These are phyloP conservation scores for Arizona elegans DNA, from an alignment of 2,113 vertebrate species.

Conservation along the genomic window DNA sequence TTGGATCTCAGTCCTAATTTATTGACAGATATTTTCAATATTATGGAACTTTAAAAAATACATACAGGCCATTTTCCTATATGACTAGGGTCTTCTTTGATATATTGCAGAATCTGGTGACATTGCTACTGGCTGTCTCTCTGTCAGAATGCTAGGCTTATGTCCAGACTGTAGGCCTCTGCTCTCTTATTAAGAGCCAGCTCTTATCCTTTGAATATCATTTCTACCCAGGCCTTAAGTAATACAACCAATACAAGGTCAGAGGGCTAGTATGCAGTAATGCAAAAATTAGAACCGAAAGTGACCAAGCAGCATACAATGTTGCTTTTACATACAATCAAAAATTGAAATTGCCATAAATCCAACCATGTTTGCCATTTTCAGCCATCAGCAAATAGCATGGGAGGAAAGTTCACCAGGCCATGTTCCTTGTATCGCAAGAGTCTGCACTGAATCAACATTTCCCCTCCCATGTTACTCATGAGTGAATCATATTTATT, in stretches of 20 bases:
- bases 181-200: neutral
- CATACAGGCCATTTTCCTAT: slow-evolving; percentile 11
- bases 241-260: neutral
- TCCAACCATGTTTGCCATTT: slow-evolving; percentile 20
- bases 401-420: slow-evolving; percentile 4
- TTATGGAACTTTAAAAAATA: slow-evolving; percentile 15
- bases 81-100: slow-evolving; percentile 15
- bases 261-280: slow-evolving; percentile 32
- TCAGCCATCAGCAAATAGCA: slow-evolving; percentile 6
- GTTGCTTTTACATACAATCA: slow-evolving; percentile 26
- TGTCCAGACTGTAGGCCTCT: slow-evolving; percentile 16
- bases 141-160: neutral
- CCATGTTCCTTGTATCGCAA: neutral
- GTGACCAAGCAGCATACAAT: slow-evolving; percentile 2
- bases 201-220: neutral
- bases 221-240: too few species aligned
- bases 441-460: slow-evolving; percentile 1
- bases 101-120: slow-evolving; percentile 16
- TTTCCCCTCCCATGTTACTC: slow-evolving; percentile 23
- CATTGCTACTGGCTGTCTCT: neutral
- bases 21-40: slow-evolving; percentile 15
- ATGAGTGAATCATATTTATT: slow-evolving; percentile 31
- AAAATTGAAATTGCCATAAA: slow-evolving; percentile 37
- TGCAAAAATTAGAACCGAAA: slow-evolving; percentile 20
- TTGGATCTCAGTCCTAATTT: neutral